Conservation (phyloP, 2,113 vertebrate species). For the Parus major region DNA sequence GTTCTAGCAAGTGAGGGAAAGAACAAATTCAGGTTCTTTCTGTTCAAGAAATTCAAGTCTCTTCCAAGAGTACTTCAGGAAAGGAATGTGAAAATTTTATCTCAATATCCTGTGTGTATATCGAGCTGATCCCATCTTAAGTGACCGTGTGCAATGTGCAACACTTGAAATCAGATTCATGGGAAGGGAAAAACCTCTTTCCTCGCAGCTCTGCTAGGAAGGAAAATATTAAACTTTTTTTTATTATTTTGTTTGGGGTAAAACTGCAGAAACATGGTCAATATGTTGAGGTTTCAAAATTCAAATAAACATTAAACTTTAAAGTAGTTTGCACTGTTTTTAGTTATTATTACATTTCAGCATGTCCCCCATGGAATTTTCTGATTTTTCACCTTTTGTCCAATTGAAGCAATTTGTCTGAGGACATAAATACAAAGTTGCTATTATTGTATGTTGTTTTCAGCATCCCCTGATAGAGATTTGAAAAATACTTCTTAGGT, state of each 20-base stretch:
- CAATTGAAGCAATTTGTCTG: not conserved
- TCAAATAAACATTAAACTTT: not conserved
- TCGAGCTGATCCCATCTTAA: not conserved
- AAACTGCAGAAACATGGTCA: not conserved
- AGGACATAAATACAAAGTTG: not conserved
- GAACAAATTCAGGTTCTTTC: not conserved
- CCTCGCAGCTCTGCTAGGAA: not conserved
- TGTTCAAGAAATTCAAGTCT: not conserved
- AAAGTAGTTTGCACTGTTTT: not conserved
- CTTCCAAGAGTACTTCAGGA: not conserved
- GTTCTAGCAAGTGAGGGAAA: not conserved
- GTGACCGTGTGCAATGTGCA: fast-evolving
- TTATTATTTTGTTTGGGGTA: not conserved
- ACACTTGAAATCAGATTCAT: not conserved
- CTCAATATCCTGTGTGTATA: not conserved
- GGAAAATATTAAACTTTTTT: not conserved
- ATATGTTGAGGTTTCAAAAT: not conserved
- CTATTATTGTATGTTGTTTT: not conserved
- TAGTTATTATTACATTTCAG: not conserved
- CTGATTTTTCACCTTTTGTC: not conserved
- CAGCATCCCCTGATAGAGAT: not conserved
- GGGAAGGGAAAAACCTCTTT: not conserved
- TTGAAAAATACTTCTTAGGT: not conserved
- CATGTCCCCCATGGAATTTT: fast-evolving
- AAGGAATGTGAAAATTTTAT: not conserved